Evolutionary conservation across 1,140 invertebrate species (phyloP).

Genomic region (Cepaea nemoralis): DNA sequence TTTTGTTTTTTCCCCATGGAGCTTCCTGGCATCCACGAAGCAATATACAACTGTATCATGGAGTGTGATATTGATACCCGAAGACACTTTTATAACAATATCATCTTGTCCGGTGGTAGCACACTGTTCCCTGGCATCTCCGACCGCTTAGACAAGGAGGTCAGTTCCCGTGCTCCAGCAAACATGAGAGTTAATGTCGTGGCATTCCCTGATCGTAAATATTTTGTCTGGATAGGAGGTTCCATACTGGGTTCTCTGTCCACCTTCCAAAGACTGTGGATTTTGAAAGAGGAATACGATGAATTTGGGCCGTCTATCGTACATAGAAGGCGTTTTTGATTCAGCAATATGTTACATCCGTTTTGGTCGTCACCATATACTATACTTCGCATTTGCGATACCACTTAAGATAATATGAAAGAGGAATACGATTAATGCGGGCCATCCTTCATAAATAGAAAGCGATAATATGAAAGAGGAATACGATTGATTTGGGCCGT

Average conservation of each 20-base stretch:
- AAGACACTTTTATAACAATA: slow-evolving; percentile 90
- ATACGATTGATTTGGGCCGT: too few species aligned
- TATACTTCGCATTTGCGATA: too few species aligned
- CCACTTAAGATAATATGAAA: too few species aligned
- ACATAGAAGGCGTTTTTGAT: slow-evolving; percentile 42
- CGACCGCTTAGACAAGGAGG: slow-evolving; percentile 82
- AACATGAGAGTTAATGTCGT: slow-evolving; percentile 58
- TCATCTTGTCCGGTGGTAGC: slow-evolving; percentile 74
- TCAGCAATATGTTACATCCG: too few species aligned
- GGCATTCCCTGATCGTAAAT: slow-evolving; percentile 71
- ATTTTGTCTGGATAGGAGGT: slow-evolving; percentile 68
- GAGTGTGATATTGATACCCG: slow-evolving; percentile 81
- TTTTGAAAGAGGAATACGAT: slow-evolving; percentile 56
- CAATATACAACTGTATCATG: slow-evolving; percentile 88
- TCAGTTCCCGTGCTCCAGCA: slow-evolving; percentile 43
- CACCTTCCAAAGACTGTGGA: slow-evolving; percentile 77
- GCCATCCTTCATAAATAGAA: too few species aligned
- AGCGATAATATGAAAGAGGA: too few species aligned
- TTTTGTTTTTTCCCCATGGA: too few species aligned
- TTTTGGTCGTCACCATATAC: too few species aligned
- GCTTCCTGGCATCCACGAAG: slow-evolving; percentile 34
- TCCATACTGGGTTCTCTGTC: slow-evolving; percentile 67
- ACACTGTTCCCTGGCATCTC: slow-evolving; percentile 92
- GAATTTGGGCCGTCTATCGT: slow-evolving; percentile 37
- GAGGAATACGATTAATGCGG: too few species aligned